Evolutionary conservation across 2,797 vertebrate genomes (phyloP).

Genomic region (Steatocranus sp.): DNA sequence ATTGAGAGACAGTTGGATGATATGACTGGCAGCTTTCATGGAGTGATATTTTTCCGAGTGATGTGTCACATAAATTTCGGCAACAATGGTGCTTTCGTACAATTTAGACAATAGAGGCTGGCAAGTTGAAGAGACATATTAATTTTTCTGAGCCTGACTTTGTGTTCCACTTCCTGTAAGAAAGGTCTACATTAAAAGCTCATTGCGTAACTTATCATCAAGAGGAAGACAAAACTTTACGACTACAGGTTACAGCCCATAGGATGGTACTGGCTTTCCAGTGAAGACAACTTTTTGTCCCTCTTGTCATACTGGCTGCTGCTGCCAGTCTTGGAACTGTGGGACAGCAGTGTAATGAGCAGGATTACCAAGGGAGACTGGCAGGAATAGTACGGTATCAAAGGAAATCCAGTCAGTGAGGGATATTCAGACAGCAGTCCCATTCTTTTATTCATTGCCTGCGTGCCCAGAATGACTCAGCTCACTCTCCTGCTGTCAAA

Average conservation of each 20-base stretch:
- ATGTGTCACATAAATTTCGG: background rate
- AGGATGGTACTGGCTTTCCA: background rate
- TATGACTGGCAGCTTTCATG: constrained; percentile 4
- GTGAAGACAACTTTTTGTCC: constrained; percentile 10
- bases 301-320: constrained; percentile 19
- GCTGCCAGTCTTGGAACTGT: constrained; percentile 41
- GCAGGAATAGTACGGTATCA: constrained; percentile 63
- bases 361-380: constrained; percentile 61
- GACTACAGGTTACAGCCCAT: background rate
- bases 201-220: background rate
- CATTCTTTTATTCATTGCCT: constrained; percentile 68
- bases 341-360: constrained; percentile 58
- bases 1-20: constrained; percentile 1
- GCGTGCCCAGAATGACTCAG: constrained; percentile 59
- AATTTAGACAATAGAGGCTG: constrained; percentile 8
- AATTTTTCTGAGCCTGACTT: constrained; percentile 2
- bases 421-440: constrained; percentile 54
- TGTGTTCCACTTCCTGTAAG: background rate
- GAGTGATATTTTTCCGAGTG: background rate
- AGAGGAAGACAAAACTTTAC: background rate
- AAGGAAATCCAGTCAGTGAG: constrained; percentile 58
- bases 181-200: background rate
- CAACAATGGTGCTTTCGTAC: background rate
- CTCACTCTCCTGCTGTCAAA: constrained; percentile 67
- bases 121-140: background rate